phyloP scores from a whole-genome alignment of 2,888 invertebrate species.

The Callosobruchus maculatus region DNA sequence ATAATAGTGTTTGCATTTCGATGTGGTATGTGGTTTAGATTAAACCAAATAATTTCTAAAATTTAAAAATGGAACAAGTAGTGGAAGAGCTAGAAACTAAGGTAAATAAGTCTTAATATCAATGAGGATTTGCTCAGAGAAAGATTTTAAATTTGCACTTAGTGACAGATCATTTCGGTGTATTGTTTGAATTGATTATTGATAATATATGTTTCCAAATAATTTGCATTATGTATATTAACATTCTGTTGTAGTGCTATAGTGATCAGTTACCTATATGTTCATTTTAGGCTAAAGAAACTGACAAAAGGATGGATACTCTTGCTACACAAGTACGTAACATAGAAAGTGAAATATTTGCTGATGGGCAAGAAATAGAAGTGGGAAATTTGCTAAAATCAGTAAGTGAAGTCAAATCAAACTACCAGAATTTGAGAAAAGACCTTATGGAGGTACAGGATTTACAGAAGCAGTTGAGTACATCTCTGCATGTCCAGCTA shows the following conservation, averaged over 20 bases:
- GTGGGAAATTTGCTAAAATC: slow-evolving; percentile 71
- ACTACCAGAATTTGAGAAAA: slow-evolving; percentile 74
- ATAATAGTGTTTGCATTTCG: too few species aligned
- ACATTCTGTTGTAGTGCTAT: neutral
- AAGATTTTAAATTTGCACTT: neutral
- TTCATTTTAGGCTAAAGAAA: slow-evolving; percentile 62
- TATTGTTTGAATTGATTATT: too few species aligned
- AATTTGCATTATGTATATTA: neutral
- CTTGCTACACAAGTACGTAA: slow-evolving; percentile 72
- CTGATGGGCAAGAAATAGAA: slow-evolving; percentile 56
- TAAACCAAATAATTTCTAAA: too few species aligned
- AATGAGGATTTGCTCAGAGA: neutral
- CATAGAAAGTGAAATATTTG: slow-evolving; percentile 62
- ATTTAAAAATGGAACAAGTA: slow-evolving; percentile 39
- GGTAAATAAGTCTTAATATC: slow-evolving; percentile 25
- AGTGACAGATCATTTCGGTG: neutral
- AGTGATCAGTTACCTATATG: neutral
- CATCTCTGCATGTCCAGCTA: slow-evolving; percentile 69
- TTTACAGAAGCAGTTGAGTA: slow-evolving; percentile 72
- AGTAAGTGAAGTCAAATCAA: slow-evolving; percentile 73
- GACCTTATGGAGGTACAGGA: slow-evolving; percentile 79
- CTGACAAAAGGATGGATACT: slow-evolving; percentile 68
- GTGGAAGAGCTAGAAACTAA: slow-evolving; percentile 45
- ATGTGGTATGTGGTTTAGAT: too few species aligned
- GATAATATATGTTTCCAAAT: too few species aligned